Evolutionary conservation across 2,888 invertebrate species (phyloP).

Genomic region (Thecophora atra): DNA sequence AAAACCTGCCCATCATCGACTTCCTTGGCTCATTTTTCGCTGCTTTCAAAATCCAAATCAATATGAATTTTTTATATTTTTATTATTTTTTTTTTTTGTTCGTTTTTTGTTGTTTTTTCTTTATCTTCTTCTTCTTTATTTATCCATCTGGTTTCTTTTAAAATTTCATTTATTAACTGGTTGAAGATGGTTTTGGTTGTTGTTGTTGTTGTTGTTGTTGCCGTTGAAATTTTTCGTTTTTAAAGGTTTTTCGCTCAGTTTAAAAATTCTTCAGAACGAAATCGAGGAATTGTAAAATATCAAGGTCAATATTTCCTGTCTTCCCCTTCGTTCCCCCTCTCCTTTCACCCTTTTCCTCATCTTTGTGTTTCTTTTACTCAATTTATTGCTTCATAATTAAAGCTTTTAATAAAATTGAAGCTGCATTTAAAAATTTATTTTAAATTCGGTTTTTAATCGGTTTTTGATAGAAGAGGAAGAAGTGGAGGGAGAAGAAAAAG

Average conservation of each 20-base stretch:
- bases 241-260: slow-evolving; percentile 27
- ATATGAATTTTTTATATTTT: neutral
- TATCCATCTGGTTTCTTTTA: neutral
- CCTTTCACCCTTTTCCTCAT: neutral
- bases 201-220: slow-evolving; percentile 7
- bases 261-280: slow-evolving; percentile 24
- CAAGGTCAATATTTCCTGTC: slow-evolving; percentile 18
- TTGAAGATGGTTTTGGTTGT: neutral
- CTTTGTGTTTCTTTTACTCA: neutral
- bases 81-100: too few species aligned
- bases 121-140: too few species aligned
- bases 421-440: neutral
- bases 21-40: slow-evolving; percentile 9
- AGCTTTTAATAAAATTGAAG: slow-evolving; percentile 19
- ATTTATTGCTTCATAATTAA: neutral
- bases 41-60: neutral
- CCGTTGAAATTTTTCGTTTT: neutral
- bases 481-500: neutral
- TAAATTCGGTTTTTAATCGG: too few species aligned
- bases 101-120: too few species aligned
- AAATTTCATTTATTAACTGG: neutral
- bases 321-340: neutral
- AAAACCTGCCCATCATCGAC: slow-evolving; percentile 7
- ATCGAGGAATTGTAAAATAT: slow-evolving; percentile 28
- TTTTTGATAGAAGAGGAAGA: neutral